Base-by-base conservation (phyloP, 2,797 vertebrate species). In the Delichon dasypus region DNA sequence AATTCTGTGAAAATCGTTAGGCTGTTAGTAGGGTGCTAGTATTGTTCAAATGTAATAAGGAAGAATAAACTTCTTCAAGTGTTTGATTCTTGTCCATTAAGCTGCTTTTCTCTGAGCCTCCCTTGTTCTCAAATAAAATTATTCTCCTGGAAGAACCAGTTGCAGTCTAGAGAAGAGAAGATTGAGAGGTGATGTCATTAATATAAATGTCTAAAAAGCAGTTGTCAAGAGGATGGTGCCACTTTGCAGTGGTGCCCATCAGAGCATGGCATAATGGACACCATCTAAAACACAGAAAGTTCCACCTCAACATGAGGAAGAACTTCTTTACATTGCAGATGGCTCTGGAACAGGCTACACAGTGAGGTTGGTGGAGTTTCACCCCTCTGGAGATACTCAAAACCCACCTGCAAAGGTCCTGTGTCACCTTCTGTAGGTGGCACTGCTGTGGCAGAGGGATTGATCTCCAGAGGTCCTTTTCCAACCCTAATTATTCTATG, bases 401-500 rank as follows among this genome's bases (percentile, higher is more conserved):
- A 67, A 40, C 26, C 12, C 47, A 47, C 17, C 34, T 67, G 30
- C 40, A 45, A 36, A 74, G 12, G 42, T 61, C 30, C 12, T 54
- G 18, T 54, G 54, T 68, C 29, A 67, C 26, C 15, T 61, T 53
- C 30, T 42, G 8, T 48, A 22, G 13, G 30, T 34, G 21, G 23
- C 34, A 18, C 15, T 67, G 11, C 8, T 0, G 0, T 47, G 47
- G 21, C 15, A 34, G 25, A 66, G 11, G 17, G 25, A 1, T 65
- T 54, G 47, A 61, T 61, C 34, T 81, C 34, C 22, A 48, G 40
- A 47, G 12, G 11, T 61, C 15, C 21, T 67, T 72, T 72, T 81
- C 21, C 17, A 42, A 9, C 26, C 8, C 3, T 42, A 7, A 13
- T n/a, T 32, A 13, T 34, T 74, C 38, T 34, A 1, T 57, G 26